A percentile compares a stretch with the other conserved stretches of the same genome.
phyloP scores from a whole-genome alignment of 2,797 vertebrate species.

The Loris lydekkerianus region DNA sequence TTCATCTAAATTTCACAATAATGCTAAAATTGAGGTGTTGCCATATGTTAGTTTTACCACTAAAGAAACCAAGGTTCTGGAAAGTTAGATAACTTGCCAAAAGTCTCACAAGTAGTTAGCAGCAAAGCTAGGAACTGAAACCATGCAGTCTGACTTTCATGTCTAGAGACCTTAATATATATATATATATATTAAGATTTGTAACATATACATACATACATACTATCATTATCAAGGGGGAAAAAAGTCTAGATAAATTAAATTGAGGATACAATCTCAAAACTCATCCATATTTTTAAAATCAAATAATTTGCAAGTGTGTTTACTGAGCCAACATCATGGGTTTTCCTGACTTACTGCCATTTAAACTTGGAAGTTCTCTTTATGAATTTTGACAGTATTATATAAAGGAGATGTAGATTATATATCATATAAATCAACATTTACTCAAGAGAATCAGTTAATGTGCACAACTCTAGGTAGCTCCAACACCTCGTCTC shows the following conservation, averaged over 20 bases:
- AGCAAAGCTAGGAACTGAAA: neutral
- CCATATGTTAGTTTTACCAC: constrained; percentile 29
- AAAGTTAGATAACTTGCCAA: constrained; percentile 28
- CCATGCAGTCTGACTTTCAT: constrained; percentile 4
- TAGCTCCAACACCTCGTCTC: neutral
- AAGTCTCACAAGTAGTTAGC: constrained; percentile 50
- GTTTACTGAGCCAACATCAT: constrained; percentile 38
- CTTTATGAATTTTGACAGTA: constrained; percentile 7
- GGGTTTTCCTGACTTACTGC: neutral
- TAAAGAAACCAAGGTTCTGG: constrained; percentile 18
- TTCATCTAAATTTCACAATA: constrained; percentile 52
- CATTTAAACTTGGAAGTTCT: constrained; percentile 57
- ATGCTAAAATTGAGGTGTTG: constrained; percentile 11
- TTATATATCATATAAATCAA: constrained; percentile 16
- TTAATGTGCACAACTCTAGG: constrained; percentile 23
- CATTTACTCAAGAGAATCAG: constrained; percentile 13
- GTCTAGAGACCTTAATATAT: neutral
- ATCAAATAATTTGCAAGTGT: constrained; percentile 29
- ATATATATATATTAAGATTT: neutral
- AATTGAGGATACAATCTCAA: constrained; percentile 12
- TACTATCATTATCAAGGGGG: neutral
- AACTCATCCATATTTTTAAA: constrained; percentile 27
- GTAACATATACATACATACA: neutral
- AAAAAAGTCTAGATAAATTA: neutral
- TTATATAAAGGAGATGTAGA: constrained; percentile 36